Conservation (phyloP, 2,888 invertebrate genomes). For the Ethmia dodecea region DNA sequence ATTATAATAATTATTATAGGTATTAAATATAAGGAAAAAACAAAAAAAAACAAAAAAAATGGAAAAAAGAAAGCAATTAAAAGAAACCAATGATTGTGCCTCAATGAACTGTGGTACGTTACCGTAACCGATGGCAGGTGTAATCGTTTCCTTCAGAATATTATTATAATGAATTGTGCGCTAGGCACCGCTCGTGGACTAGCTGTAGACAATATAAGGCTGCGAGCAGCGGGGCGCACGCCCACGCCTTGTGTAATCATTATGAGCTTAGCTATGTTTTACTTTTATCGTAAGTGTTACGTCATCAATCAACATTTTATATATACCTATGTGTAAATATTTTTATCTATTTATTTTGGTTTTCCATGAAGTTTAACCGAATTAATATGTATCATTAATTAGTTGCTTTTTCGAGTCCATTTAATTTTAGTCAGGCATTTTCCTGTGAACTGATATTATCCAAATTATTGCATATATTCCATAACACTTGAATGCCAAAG, state of each 20-base stretch:
- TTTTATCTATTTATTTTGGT: constrained; percentile 69
- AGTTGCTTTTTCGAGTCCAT: constrained; percentile 35
- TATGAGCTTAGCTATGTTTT: constrained; percentile 77
- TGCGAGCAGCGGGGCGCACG: constrained; percentile 53
- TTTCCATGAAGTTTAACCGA: constrained; percentile 73
- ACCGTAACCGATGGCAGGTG: constrained; percentile 74
- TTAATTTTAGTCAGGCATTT: constrained; percentile 21
- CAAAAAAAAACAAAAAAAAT: constrained; percentile 36
- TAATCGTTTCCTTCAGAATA: constrained; percentile 62
- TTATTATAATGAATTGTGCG: constrained; percentile 61
- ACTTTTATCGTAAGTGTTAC: constrained; percentile 76
- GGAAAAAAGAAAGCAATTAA: constrained; percentile 65
- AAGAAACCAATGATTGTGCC: constrained; percentile 78
- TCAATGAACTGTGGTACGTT: constrained; percentile 78
- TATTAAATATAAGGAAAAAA: constrained; percentile 37
- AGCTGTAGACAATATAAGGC: constrained; percentile 59
- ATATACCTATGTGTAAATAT: constrained; percentile 67
- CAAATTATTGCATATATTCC: constrained; percentile 32
- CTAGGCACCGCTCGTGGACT: constrained; percentile 43
- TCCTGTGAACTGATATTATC: constrained; percentile 20
- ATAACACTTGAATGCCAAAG: constrained; percentile 71
- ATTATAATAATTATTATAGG: constrained; percentile 74
- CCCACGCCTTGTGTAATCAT: constrained; percentile 71
- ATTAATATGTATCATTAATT: constrained; percentile 37
- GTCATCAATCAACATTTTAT: constrained; percentile 75